Evolutionary conservation across 2,888 invertebrate species (phyloP).

Genomic region (Diogma glabrata): DNA sequence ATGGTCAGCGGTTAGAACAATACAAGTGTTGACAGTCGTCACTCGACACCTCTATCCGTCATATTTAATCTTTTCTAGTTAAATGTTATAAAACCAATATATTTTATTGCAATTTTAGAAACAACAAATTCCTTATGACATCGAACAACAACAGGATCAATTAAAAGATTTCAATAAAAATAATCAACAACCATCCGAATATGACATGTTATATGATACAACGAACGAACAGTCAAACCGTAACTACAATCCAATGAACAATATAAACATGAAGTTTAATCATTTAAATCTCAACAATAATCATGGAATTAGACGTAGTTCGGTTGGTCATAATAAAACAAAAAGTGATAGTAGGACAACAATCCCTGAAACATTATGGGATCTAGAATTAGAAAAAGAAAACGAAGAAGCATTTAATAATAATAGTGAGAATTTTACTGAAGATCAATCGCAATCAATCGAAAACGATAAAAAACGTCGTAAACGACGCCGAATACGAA

Average conservation of each 20-base stretch:
- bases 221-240: not conserved
- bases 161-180: too few relatives aligned
- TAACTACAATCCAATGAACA: not conserved
- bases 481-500: not conserved
- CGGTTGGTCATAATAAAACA: not conserved
- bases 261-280: not conserved
- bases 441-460: not conserved
- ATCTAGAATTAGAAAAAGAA: slow-evolving; percentile 45
- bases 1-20: too few relatives aligned
- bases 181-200: slow-evolving; percentile 1
- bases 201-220: slow-evolving; percentile 5
- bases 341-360: slow-evolving; percentile 14
- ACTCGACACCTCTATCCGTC: too few relatives aligned
- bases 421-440: slow-evolving; percentile 4
- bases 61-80: too few relatives aligned
- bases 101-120: not conserved
- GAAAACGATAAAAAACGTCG: slow-evolving; percentile 1
- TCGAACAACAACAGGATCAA: slow-evolving; percentile 4
- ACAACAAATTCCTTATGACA: not conserved
- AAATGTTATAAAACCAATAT: too few relatives aligned
- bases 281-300: not conserved
- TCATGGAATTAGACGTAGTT: not conserved
- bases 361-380: slow-evolving; percentile 37
- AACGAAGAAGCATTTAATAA: slow-evolving; percentile 35
- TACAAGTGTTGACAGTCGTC: too few relatives aligned